Evolutionary conservation across 2,888 invertebrate species (phyloP), one percentile per base, ranked within the genome.

Genomic region (Timema cristinae): DNA sequence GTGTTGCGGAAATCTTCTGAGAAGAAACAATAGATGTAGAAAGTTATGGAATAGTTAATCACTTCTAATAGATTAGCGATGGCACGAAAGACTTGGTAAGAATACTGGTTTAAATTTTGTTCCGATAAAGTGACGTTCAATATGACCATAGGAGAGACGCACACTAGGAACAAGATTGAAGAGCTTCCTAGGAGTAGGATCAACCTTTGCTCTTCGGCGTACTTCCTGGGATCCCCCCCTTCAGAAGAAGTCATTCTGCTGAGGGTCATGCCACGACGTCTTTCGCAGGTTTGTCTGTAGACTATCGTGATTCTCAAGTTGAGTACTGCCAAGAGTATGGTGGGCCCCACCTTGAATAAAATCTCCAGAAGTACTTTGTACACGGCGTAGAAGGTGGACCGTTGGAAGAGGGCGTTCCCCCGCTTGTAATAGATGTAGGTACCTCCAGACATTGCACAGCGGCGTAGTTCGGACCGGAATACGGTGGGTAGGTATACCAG

Each of bases 1-100:
- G 91, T 91, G 78, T 87, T 88, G 52, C 91, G 86, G 81, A 91
- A 92, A 78, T 91, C 91, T 78, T 91, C 89, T 75, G 91, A 91
- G 81, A 91, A 91, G 73, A 91, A 85, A 80, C 90, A 91, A 82
- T 92, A 92, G 74, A 92, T 90, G 81, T 91, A 90, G 83, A 92
- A 92, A 54, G 91, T 91, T 75, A 91, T 87, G 51, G 91, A 91
- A 81, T 91, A 92, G 81, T 91, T 91, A 76, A 88, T 87, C 67
- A 91, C 85, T 83, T 92, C 91, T 79, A 92, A 82, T 51, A 91
- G 84, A 82, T 92, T 92, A 71, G 91, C 90, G 68, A 90, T 80
- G 0, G 90, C 89, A 15, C 90, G 86, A 78, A 90, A 90, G 63
- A 90, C 87, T 84, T 90, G 89, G 80, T 89, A 90, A 56, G 88